Percentiles rank a stretch among this genome's conserved stretches.
Evolutionary conservation across 1,140 invertebrate species (phyloP).

Genomic region (Rhopalosiphum maidis): DNA sequence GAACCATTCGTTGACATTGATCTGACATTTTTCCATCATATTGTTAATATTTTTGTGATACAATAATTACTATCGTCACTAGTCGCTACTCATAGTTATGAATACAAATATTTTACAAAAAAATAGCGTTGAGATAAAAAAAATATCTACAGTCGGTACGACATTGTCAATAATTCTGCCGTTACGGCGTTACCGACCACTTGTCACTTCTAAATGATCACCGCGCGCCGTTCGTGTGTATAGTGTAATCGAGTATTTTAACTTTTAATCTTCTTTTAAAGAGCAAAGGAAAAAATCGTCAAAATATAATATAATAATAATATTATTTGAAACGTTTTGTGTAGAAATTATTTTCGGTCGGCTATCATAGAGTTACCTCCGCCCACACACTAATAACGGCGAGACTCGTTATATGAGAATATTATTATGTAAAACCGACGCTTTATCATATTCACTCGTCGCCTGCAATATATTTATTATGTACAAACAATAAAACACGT

Average conservation of each 20-base stretch:
- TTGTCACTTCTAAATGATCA: neutral
- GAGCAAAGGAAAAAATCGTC: neutral
- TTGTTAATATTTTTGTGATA: neutral
- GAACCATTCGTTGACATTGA: neutral
- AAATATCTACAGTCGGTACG: neutral
- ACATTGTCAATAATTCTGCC: neutral
- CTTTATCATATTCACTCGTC: neutral
- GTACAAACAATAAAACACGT: neutral
- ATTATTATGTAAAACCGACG: neutral
- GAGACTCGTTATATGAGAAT: neutral
- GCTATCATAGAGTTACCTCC: neutral
- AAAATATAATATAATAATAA: neutral
- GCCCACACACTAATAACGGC: neutral
- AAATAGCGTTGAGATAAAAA: neutral
- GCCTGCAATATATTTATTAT: conserved; percentile 7
- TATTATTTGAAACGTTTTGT: neutral
- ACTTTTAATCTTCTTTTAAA: neutral
- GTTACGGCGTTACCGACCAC: neutral
- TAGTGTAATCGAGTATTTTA: neutral
- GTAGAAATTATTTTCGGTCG: neutral
- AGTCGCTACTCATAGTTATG: too few species aligned
- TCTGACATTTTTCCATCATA: neutral
- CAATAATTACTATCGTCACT: neutral
- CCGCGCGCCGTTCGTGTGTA: too few species aligned
- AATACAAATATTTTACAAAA: neutral